A percentile compares a stretch with the other conserved stretches of the same genome.
Evolutionary conservation across 2,113 vertebrate genomes (phyloP).

Genomic region (Lepidothrix coronata): DNA sequence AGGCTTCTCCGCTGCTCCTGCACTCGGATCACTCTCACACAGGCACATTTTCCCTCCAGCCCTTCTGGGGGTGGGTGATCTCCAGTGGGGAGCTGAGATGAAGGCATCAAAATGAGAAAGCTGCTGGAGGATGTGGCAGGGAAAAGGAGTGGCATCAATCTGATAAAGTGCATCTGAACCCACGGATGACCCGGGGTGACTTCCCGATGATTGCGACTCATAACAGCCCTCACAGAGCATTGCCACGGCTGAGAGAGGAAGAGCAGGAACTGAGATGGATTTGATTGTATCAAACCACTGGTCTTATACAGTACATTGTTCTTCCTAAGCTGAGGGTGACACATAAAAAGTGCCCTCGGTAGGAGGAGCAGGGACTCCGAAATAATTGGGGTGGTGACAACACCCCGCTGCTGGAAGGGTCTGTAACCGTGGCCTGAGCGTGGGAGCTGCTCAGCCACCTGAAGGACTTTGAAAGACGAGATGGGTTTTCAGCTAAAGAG

Average conservation of each 20-base stretch:
- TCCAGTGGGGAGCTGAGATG: background rate
- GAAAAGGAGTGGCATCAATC: background rate
- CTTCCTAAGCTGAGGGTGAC: background rate
- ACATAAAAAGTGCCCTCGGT: background rate
- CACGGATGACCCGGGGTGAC: background rate
- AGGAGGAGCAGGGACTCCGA: background rate
- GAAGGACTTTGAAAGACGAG: background rate
- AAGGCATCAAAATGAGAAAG: conserved; percentile 4
- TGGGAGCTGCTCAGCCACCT: background rate
- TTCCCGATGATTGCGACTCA: background rate
- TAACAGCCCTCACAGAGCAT: background rate
- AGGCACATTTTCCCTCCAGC: background rate
- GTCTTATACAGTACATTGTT: background rate
- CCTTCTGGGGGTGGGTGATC: background rate
- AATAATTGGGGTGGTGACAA: background rate
- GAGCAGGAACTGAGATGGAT: background rate
- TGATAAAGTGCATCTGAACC: background rate
- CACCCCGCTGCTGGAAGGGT: background rate
- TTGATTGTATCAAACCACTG: background rate
- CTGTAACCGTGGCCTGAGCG: accelerated
- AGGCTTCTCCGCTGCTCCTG: background rate
- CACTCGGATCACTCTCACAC: background rate
- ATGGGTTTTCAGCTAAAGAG: background rate
- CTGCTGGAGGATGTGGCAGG: background rate
- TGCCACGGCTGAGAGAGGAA: background rate